Evolutionary conservation across 2,797 vertebrate species (phyloP), one percentile per base, ranked within the genome.

Genomic region (Gallinago nigripennis): DNA sequence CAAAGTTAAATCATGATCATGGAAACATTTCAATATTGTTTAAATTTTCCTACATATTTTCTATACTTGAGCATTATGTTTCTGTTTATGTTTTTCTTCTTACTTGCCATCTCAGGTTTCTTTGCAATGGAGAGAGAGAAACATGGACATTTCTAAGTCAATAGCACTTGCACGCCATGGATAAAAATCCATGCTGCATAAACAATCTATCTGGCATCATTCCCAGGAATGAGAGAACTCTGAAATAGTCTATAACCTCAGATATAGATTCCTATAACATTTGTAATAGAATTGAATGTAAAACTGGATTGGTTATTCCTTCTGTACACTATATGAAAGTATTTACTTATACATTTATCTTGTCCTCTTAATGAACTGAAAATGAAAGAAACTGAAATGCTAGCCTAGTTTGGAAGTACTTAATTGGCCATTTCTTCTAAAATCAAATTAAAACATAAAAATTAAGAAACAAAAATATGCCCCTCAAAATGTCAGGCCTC

Each of bases 131-230:
- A 96, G 83, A 92, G 71, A 96, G 83, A 93, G 61, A 81, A 95
- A 94, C 73, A 68, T 19, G 64, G 82, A 89, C 89, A 96, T 92
- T 91, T 73, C 90, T 89, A 95, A 97, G 92, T 84, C 93, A 96
- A 85, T 78, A 82, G 45, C 58, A 92, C 73, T 94, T 80, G 73
- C 60, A 79, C 18, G 33, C 45, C 70, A 78, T 58, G 72, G 96
- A 95, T 86, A 93, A 96, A 97, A 91, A 95, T 83, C 58, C 71
- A 87, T 43, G 70, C 79, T 91, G 91, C 83, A 94, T 95, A 93
- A 97, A 96, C 94, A 97, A 86, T 60, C n/a, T 89, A 75, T 81
- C 85, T 96, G 95, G 96, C 94, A 71, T 51, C 33, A 70, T 71
- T 94, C 95, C 94, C 91, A 84, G 96, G 73, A 94, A 50, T 25